Evolutionary conservation across 1,140 invertebrate species (phyloP), one percentile per base, ranked within the genome.

Genomic region (Acromyrmex echinatior): DNA sequence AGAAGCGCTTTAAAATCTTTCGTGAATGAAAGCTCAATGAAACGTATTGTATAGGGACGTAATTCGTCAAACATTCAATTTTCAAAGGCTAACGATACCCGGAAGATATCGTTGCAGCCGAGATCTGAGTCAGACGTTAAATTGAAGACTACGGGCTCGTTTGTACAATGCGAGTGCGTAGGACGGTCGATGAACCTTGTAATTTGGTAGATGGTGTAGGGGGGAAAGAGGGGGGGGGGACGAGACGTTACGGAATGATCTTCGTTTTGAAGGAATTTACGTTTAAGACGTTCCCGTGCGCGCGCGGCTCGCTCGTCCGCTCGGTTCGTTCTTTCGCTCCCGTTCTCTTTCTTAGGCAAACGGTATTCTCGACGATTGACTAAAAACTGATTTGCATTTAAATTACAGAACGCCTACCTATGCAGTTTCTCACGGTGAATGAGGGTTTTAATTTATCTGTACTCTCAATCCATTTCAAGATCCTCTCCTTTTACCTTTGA

Each of bases 371-470:
- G 56, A 49, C 89, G 90, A 91, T 91, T 90, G 86, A 90, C 89
- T 91, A 91, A 88, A 91, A 91, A 91, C 89, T 91, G 90, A 91
- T 91, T 91, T 91, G 87, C 90, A 91, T 91, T 91, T 91, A 90
- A 91, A 91, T 91, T 91, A 91, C 88, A 62, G 89, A 65, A 65
- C 87, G 81, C 88, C 90, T 88, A 91, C 89, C 89, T 90, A 88
- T 81, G 71, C 81, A 80, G 77, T 66, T 84, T 87, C 86, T 87
- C 80, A 84, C 79, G 86, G 68, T 84, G 80, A 87, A 87, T 74
- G 86, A 65, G 86, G 82, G 65, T 81, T 91, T 91, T 91, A 91
- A 91, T 91, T 91, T 90, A 91, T 91, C 90, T 77, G 88, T 73
- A 88, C 70, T 79, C 89, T 88, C 79, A 80, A 90, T 90, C 86